phyloP scores from a whole-genome alignment of 2,888 invertebrate species.

The Pyrrhosoma nymphula region DNA sequence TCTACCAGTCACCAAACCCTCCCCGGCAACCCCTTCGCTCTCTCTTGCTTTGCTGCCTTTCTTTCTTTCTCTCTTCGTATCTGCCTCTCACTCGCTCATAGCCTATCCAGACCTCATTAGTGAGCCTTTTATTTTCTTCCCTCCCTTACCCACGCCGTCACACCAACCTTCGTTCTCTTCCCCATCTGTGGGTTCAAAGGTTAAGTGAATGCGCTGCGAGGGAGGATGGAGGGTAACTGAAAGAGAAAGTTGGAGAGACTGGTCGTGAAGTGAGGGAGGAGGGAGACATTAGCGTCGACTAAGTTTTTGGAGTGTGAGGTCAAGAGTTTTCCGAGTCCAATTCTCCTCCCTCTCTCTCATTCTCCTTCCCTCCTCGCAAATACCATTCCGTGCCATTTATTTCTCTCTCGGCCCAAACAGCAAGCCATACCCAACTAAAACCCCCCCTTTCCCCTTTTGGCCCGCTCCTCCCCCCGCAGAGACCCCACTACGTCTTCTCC shows the following conservation, averaged over 20 bases:
- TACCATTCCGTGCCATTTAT: constrained; percentile 18
- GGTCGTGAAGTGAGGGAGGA: neutral
- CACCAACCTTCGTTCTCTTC: neutral
- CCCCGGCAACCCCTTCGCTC: neutral
- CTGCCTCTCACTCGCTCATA: neutral
- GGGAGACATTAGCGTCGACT: neutral
- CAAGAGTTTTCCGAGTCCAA: neutral
- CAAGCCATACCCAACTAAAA: no score
- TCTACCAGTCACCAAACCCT: neutral
- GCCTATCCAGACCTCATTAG: constrained; percentile 29
- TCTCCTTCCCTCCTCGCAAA: neutral
- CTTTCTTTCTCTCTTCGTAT: neutral
- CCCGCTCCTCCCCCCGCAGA: neutral
- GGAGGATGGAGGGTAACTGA: neutral
- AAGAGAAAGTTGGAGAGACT: neutral
- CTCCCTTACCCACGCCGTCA: neutral
- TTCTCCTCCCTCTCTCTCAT: no score
- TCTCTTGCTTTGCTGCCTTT: neutral
- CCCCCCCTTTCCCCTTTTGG: no score
- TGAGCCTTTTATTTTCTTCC: neutral
- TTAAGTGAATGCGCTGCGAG: neutral
- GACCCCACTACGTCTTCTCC: neutral
- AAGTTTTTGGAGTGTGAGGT: neutral
- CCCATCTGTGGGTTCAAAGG: neutral
- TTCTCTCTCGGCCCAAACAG: neutral